Percentiles rank a stretch among this genome's conserved stretches.
Conservation (phyloP, 1,140 invertebrate genomes). For the Chironomus striatipennis region DNA sequence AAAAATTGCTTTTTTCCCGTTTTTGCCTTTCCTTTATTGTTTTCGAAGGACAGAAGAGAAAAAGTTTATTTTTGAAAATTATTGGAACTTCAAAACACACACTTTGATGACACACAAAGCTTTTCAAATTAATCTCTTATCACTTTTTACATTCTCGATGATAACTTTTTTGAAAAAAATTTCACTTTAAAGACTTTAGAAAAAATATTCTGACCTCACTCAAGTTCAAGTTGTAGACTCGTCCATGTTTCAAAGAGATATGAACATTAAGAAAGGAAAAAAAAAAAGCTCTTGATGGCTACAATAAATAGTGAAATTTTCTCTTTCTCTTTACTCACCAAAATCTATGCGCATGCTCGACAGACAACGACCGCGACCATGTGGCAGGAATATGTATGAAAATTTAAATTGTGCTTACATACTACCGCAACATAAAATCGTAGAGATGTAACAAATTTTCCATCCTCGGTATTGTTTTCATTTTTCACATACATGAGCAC, state of each 20-base stretch:
- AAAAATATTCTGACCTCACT: neutral
- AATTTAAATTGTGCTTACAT: neutral
- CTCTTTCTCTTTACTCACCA: neutral
- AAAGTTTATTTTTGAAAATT: neutral
- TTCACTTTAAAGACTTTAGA: neutral
- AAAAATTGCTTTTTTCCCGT: neutral
- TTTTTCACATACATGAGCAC: conserved; percentile 12
- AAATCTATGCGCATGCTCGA: neutral
- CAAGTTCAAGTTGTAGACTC: conserved; percentile 17
- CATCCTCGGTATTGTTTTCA: neutral
- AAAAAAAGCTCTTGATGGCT: neutral
- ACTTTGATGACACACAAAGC: neutral
- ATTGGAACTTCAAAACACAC: neutral
- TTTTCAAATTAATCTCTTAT: neutral
- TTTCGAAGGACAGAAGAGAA: neutral
- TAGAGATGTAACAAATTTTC: conserved; percentile 8
- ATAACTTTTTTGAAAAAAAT: neutral
- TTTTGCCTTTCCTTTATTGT: neutral
- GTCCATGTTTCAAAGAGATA: neutral
- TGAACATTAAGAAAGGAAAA: neutral
- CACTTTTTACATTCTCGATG: neutral
- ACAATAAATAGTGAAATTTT: neutral
- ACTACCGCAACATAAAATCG: neutral
- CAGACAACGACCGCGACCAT: neutral
- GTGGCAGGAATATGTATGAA: neutral